Conservation (phyloP, 1,140 invertebrate genomes). For the Gerris buenoi region DNA sequence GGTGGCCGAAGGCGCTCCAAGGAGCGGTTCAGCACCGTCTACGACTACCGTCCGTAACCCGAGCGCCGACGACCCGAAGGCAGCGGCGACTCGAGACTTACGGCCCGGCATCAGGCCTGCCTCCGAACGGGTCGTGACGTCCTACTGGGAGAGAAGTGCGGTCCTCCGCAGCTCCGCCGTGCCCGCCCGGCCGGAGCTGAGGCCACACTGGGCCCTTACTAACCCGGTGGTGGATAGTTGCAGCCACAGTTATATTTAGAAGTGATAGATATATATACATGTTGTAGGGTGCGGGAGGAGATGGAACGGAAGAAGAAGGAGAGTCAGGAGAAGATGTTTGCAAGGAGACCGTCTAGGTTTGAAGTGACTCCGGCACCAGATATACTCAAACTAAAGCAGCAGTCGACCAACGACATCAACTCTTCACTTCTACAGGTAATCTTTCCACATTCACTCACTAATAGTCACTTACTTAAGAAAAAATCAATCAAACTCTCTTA, state of each 20-base stretch:
- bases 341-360: constrained; percentile 48
- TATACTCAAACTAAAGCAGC: constrained; percentile 37
- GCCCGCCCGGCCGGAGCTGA: neutral
- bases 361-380: constrained; percentile 54
- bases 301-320: constrained; percentile 30
- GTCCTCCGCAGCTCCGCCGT: constrained; percentile 4
- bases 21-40: constrained; percentile 1
- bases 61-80: neutral
- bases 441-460: no score
- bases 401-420: constrained; percentile 9
- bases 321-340: constrained; percentile 21
- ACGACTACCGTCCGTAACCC: neutral
- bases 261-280: no score
- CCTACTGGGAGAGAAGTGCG: constrained; percentile 12
- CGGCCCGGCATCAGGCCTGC: constrained; percentile 22
- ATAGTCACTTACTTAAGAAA: no score
- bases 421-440: neutral
- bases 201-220: no score
- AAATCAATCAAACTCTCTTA: no score
- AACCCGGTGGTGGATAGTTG: neutral
- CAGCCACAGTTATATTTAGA: no score
- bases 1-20: neutral
- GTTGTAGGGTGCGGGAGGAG: constrained; percentile 37
- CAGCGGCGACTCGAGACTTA: constrained; percentile 4
- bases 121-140: constrained; percentile 35